Conservation (phyloP, 2,888 invertebrate species). For the Lasioglossum figueresi region DNA sequence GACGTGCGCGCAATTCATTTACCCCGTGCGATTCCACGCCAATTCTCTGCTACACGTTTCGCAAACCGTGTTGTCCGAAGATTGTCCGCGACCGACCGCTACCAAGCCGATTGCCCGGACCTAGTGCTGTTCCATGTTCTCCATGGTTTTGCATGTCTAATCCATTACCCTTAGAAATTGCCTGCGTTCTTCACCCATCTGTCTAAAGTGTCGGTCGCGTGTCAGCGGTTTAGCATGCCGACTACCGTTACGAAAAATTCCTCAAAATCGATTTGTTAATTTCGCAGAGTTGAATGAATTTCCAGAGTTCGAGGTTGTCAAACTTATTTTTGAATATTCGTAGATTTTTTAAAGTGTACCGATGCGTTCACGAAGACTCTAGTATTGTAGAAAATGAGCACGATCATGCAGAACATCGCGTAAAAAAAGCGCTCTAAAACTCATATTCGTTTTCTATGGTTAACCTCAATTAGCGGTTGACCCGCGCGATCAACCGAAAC, state of each 20-base stretch:
- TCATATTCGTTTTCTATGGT: not conserved
- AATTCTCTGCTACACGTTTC: not conserved
- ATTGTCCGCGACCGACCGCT: not conserved
- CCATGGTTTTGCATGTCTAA: slow-evolving; percentile 18
- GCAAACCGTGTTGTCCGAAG: not conserved
- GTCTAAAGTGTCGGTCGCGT: not conserved
- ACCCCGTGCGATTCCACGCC: no score
- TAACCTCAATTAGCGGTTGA: not conserved
- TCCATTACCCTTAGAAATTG: slow-evolving; percentile 21
- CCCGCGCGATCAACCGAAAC: not conserved
- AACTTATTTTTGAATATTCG: not conserved
- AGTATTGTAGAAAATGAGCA: no score
- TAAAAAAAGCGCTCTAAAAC: not conserved
- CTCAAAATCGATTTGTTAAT: not conserved
- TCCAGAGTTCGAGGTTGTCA: not conserved
- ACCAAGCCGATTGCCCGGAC: not conserved
- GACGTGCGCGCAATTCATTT: not conserved
- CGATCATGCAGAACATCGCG: not conserved
- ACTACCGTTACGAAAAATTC: not conserved
- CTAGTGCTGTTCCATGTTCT: slow-evolving; percentile 42
- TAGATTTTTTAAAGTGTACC: no score
- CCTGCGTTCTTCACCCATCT: not conserved
- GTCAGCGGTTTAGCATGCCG: not conserved
- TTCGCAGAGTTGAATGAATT: not conserved
- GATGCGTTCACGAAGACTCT: no score